Percentiles rank a stretch among this genome's conserved stretches.
Evolutionary conservation across 2,888 invertebrate genomes (phyloP).

Genomic region (Rosalia funebris): DNA sequence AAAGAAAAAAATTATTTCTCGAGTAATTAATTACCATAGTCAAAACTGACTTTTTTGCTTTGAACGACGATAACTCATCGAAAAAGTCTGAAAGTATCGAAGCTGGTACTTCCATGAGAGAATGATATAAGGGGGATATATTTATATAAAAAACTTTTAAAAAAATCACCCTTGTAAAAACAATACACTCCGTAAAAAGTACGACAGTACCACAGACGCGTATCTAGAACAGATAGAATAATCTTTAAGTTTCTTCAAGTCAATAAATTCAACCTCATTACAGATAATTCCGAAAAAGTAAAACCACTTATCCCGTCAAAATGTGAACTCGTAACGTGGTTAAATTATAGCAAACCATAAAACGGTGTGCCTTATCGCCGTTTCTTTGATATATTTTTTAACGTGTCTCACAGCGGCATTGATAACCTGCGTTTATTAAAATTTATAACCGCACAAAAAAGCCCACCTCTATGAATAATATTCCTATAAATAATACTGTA

Average conservation of each 20-base stretch:
- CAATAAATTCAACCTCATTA: conserved; percentile 5
- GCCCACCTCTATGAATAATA: conserved; percentile 20
- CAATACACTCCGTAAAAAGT: no score
- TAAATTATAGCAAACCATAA: conserved; percentile 8
- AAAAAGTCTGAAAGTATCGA: no score
- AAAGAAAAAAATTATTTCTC: no score
- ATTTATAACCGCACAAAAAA: conserved; percentile 16
- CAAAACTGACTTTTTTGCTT: no score
- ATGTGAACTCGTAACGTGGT: background rate
- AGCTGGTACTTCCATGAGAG: no score
- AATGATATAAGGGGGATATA: no score
- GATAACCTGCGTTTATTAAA: conserved; percentile 19
- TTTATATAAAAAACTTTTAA: no score
- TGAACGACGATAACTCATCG: no score
- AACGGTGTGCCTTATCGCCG: background rate
- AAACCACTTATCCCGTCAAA: background rate
- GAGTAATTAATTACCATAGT: no score
- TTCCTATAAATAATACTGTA: conserved; percentile 20
- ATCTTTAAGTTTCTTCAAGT: background rate
- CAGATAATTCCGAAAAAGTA: conserved; percentile 3
- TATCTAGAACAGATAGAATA: background rate
- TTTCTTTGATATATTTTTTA: conserved; percentile 14
- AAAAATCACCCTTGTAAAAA: no score
- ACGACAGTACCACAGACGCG: no score
- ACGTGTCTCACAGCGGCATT: background rate